Evolutionary conservation across 2,888 invertebrate species (phyloP).

Genomic region (Hypselothyrea guttata): DNA sequence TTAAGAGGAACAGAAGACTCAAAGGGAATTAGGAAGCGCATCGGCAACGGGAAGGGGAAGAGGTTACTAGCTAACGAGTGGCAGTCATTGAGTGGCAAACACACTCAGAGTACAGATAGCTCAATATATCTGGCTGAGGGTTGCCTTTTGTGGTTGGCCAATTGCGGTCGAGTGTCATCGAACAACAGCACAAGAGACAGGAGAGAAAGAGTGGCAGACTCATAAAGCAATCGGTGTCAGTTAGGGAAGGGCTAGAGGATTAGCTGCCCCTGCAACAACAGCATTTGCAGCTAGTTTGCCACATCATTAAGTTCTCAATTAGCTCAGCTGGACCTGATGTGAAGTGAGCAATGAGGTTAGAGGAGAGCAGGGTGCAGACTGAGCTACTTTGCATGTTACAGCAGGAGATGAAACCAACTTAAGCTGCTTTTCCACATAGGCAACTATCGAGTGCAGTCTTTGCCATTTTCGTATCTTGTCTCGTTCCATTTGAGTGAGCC

Average conservation of each 20-base stretch:
- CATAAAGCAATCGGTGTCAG: slow-evolving; percentile 25
- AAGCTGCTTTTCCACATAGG: slow-evolving; percentile 30
- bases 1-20: slow-evolving; percentile 28
- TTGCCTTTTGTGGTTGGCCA: slow-evolving; percentile 31
- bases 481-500: slow-evolving; percentile 27
- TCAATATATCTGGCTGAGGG: slow-evolving; percentile 14
- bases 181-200: slow-evolving; percentile 32
- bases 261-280: neutral
- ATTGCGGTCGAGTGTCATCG: slow-evolving; percentile 70
- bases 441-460: slow-evolving; percentile 38
- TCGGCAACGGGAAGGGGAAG: neutral
- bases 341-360: slow-evolving; percentile 8
- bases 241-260: neutral
- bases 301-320: slow-evolving; percentile 63
- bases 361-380: neutral
- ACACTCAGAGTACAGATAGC: slow-evolving; percentile 15
- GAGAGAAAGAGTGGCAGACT: neutral
- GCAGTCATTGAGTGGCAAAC: slow-evolving; percentile 46
- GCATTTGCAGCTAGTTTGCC: slow-evolving; percentile 46
- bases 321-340: slow-evolving; percentile 32
- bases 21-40: no score
- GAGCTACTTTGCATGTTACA: slow-evolving; percentile 49
- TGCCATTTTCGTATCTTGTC: slow-evolving; percentile 24
- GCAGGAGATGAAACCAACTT: slow-evolving; percentile 23
- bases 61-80: slow-evolving; percentile 22